Conservation (phyloP, 1,140 invertebrate genomes). For the Frieseomelitta varia region DNA sequence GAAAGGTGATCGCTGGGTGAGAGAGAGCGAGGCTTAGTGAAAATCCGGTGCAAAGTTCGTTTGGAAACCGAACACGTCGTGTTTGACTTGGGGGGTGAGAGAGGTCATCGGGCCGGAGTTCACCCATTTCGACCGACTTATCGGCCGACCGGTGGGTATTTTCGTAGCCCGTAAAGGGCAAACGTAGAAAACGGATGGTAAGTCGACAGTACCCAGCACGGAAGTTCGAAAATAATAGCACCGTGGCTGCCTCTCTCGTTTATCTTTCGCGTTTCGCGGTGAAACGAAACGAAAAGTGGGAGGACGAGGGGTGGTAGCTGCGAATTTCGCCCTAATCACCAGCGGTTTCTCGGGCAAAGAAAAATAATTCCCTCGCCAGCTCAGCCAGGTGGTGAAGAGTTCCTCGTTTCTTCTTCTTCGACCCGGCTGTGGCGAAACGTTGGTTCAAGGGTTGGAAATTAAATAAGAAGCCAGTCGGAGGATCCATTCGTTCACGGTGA, state of each 20-base stretch:
- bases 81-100: no score
- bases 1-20: no score
- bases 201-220: neutral
- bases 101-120: constrained; percentile 2
- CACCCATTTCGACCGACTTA: neutral
- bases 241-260: neutral
- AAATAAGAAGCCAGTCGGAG: neutral
- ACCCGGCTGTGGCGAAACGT: neutral
- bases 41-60: neutral
- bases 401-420: neutral
- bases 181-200: neutral
- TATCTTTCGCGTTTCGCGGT: constrained; percentile 4
- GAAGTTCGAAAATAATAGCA: constrained; percentile 1
- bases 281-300: no score
- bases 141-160: neutral
- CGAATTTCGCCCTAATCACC: constrained; percentile 29
- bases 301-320: neutral
- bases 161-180: neutral
- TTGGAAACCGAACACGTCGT: neutral
- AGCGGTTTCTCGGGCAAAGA: neutral
- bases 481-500: neutral
- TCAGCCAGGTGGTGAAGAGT: neutral
- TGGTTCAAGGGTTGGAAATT: neutral
- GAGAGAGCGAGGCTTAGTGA: neutral
- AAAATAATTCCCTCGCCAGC: neutral